Percentiles rank a stretch among this genome's conserved stretches.
These are phyloP conservation scores for Dryobotodes eremita DNA, from an alignment of 2,888 invertebrate genomes.

Conservation along the genomic window DNA sequence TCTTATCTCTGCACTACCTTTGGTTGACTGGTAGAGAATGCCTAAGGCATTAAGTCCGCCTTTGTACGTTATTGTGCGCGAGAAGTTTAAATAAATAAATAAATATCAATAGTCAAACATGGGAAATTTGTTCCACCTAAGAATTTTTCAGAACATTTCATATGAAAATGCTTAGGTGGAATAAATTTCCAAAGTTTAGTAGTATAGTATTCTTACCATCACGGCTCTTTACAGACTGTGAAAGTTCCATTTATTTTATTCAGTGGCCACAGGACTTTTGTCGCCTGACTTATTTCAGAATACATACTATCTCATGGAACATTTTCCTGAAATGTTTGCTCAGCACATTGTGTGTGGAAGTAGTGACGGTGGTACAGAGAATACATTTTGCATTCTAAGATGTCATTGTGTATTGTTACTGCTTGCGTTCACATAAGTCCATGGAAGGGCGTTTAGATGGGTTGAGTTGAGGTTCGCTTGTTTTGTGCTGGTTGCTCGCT, in stretches of 20 bases:
- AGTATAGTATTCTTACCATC: background rate
- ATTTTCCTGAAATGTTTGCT: constrained; percentile 32
- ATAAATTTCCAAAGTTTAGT: no score
- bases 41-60: no score
- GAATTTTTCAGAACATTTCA: no score
- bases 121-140: no score
- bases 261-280: constrained; percentile 21
- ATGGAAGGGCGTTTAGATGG: background rate
- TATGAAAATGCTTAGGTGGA: no score
- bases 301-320: constrained; percentile 15
- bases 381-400: constrained; percentile 41
- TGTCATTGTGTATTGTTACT: constrained; percentile 43
- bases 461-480: background rate
- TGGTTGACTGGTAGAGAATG: no score
- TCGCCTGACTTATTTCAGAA: constrained; percentile 48
- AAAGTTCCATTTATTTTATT: constrained; percentile 44
- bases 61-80: no score
- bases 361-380: background rate
- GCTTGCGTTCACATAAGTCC: background rate
- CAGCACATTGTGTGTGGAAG: constrained; percentile 20
- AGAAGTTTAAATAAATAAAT: no score
- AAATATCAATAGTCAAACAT: no score
- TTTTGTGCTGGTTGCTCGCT: background rate
- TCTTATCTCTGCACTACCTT: no score
- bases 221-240: constrained; percentile 5